Conservation (phyloP, 1,140 invertebrate species). For the Lepidurus packardi region DNA sequence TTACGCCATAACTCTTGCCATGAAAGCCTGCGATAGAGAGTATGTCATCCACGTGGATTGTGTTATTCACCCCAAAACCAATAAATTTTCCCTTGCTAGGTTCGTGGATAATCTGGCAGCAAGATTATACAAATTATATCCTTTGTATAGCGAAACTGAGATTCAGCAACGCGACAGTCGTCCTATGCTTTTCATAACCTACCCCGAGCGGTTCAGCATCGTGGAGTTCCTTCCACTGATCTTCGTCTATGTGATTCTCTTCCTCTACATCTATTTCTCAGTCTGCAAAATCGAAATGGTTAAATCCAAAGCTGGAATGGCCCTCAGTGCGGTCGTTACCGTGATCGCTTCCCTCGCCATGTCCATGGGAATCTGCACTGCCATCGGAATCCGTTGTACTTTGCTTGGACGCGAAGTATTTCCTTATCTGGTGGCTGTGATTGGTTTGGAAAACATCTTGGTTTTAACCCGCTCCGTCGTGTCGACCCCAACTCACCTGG, state of each 20-base stretch:
- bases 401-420: constrained; percentile 59
- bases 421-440: constrained; percentile 88
- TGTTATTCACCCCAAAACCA: not conserved
- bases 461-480: constrained; percentile 92
- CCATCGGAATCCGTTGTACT: constrained; percentile 63
- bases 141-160: constrained; percentile 43
- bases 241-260: constrained; percentile 75
- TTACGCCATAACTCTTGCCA: constrained; percentile 81
- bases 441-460: constrained; percentile 92
- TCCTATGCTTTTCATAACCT: constrained; percentile 63
- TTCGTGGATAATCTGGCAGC: constrained; percentile 67
- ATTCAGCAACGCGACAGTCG: not conserved
- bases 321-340: constrained; percentile 79
- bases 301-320: constrained; percentile 84
- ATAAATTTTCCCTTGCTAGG: constrained; percentile 49
- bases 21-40: constrained; percentile 70
- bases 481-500: constrained; percentile 80
- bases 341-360: constrained; percentile 83
- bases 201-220: constrained; percentile 79
- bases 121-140: constrained; percentile 70
- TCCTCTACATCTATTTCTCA: constrained; percentile 90
- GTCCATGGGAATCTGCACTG: constrained; percentile 88
- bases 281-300: constrained; percentile 90
- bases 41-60: constrained; percentile 46
- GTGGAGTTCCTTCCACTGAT: constrained; percentile 77